phyloP scores from a whole-genome alignment of 2,797 vertebrate genomes.

The Eulemur rubriventer region DNA sequence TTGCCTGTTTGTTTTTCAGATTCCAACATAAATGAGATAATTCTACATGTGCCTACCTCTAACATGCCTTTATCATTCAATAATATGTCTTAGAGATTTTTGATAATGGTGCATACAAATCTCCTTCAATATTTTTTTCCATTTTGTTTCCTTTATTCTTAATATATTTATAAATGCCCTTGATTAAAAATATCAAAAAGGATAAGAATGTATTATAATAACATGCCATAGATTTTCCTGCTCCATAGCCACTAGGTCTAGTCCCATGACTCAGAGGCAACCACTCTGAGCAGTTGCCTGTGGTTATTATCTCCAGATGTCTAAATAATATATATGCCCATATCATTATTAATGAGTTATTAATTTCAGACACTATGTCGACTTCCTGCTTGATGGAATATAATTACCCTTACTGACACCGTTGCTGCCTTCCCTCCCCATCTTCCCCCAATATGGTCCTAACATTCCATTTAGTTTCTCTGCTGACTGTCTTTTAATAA shows the following conservation, averaged over 20 bases:
- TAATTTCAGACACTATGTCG: not conserved
- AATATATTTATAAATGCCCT: not conserved
- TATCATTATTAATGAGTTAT: not conserved
- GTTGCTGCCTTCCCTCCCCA: not conserved
- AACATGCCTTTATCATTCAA: not conserved
- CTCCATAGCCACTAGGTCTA: not conserved
- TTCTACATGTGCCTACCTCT: not conserved
- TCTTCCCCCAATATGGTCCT: not conserved
- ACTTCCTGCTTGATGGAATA: not conserved
- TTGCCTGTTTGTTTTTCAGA: not conserved
- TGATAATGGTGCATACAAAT: not conserved
- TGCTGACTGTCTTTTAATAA: not conserved
- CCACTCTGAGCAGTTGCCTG: not conserved
- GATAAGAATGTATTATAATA: not conserved
- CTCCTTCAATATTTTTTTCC: not conserved
- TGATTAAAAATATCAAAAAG: slow-evolving; percentile 6
- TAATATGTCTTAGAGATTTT: not conserved
- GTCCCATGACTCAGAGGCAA: not conserved
- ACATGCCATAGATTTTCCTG: not conserved
- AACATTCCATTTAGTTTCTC: not conserved
- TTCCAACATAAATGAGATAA: not conserved
- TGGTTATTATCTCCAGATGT: not conserved
- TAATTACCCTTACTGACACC: not conserved
- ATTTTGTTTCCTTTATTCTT: not conserved
- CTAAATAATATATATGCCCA: not conserved